Conservation (phyloP, 1,140 invertebrate species). For the Lysiphlebus fabarum region DNA sequence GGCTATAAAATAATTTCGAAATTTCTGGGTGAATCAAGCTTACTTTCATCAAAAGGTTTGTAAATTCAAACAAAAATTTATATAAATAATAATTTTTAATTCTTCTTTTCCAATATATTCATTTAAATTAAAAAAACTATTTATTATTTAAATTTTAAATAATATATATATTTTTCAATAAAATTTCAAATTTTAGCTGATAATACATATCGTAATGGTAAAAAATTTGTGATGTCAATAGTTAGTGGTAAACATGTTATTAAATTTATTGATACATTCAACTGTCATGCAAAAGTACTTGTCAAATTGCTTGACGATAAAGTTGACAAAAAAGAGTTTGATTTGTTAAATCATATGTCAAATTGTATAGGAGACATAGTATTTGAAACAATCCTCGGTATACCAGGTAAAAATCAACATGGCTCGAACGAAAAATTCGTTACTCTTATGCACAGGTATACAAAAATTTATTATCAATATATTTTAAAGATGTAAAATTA, state of each 20-base stretch:
- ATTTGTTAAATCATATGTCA: constrained; percentile 32
- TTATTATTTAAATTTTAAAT: no score
- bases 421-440: no score
- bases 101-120: no score
- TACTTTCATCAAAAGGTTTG: no score
- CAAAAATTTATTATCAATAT: not conserved
- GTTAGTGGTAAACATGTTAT: not conserved
- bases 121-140: no score
- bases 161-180: no score
- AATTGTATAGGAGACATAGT: no score
- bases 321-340: constrained; percentile 30
- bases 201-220: not conserved
- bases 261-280: not conserved
- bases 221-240: constrained; percentile 3
- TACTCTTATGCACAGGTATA: not conserved
- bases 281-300: not conserved
- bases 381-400: no score
- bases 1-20: no score
- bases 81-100: not conserved
- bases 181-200: no score
- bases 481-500: not conserved
- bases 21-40: no score
- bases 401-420: no score
- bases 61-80: not conserved
- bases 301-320: constrained; percentile 26